A percentile compares a stretch with the other conserved stretches of the same genome.
Evolutionary conservation across 2,113 vertebrate species (phyloP).

Genomic region (Tiliqua scincoides): DNA sequence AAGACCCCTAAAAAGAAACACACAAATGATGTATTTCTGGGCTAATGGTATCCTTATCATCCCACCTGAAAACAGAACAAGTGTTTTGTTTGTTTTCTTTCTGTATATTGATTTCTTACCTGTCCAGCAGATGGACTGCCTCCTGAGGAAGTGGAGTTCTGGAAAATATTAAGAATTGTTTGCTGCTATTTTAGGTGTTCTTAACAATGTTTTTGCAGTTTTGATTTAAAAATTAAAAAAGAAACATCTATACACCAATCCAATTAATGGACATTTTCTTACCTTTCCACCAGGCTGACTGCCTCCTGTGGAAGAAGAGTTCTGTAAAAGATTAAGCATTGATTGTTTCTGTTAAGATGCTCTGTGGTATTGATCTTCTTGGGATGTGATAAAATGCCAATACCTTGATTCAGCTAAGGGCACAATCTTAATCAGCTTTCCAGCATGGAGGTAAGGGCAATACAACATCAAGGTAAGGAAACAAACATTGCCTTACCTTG

Average conservation of each 20-base stretch:
- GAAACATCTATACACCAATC: neutral
- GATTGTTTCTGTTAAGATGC: neutral
- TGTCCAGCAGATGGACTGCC: neutral
- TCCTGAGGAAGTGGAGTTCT: slow-evolving; percentile 20
- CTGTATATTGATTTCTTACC: slow-evolving; percentile 1
- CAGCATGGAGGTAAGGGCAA: too few relatives aligned
- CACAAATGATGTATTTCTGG: neutral
- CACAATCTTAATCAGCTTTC: too few relatives aligned
- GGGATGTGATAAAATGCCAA: neutral
- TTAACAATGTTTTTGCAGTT: neutral
- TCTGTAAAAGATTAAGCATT: slow-evolving; percentile 13
- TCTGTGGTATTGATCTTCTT: neutral
- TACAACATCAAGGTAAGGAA: too few relatives aligned
- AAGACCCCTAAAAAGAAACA: neutral
- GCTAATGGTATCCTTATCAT: neutral
- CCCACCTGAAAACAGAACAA: neutral
- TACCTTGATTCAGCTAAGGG: neutral
- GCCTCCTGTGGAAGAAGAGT: neutral
- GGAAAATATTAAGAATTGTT: neutral
- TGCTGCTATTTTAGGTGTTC: neutral
- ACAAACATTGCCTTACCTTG: too few relatives aligned
- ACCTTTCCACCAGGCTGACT: neutral
- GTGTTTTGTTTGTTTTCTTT: neutral
- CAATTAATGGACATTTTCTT: neutral
- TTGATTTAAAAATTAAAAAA: neutral